Conservation (phyloP, 2,888 invertebrate species). For the Epinotia brunnichana region DNA sequence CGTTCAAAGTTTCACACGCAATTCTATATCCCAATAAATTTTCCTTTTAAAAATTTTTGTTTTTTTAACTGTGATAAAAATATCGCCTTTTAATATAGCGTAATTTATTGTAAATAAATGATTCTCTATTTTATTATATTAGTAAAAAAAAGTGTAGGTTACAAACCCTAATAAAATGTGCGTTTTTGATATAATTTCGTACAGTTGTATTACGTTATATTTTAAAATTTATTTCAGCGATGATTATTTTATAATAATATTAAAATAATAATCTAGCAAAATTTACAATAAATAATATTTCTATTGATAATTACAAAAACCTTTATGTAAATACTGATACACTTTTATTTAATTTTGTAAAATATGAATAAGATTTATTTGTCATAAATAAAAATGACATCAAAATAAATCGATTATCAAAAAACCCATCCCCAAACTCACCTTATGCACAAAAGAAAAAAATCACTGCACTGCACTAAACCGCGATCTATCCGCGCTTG, state of each 20-base stretch:
- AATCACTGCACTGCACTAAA: constrained; percentile 64
- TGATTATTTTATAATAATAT: neutral
- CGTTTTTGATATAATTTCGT: neutral
- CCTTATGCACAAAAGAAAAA: constrained; percentile 68
- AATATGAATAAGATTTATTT: no score
- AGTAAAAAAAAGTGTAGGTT: constrained; percentile 14
- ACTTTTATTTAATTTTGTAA: no score
- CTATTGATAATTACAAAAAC: no score
- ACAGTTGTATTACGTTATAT: neutral
- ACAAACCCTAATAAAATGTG: neutral
- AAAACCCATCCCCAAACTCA: constrained; percentile 59
- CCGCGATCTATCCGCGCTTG: constrained; percentile 54
- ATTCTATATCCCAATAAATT: constrained; percentile 16
- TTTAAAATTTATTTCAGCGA: neutral
- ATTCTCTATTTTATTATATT: no score
- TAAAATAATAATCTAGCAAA: neutral
- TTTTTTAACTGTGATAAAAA: constrained; percentile 7
- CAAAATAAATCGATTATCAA: neutral
- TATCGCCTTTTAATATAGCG: no score
- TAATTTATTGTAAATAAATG: no score
- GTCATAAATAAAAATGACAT: neutral
- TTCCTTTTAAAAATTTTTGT: neutral
- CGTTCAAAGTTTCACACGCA: constrained; percentile 26
- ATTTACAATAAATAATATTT: neutral
- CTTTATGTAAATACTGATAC: no score